Percentiles rank a stretch among this genome's conserved stretches.
Conservation (phyloP, 2,888 invertebrate genomes). For the Elmis aenea region DNA sequence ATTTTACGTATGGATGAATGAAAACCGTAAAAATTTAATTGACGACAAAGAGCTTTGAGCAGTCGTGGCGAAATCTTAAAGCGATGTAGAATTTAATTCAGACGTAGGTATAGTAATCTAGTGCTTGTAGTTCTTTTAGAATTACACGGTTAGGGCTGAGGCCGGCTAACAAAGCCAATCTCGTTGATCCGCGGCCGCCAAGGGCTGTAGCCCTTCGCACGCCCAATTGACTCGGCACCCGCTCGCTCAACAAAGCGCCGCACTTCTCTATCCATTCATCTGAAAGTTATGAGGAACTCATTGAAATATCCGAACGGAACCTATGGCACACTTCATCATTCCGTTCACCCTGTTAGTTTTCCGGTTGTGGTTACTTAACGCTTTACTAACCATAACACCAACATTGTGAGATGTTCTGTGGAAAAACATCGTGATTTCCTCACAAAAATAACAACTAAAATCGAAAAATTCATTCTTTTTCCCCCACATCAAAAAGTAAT, state of each 20-base stretch:
- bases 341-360: constrained; percentile 32
- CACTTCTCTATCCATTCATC: constrained; percentile 35
- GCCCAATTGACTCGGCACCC: constrained; percentile 42
- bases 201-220: constrained; percentile 29
- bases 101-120: too few species aligned
- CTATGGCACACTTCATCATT: constrained; percentile 39
- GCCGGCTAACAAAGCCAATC: constrained; percentile 41
- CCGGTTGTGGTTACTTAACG: constrained; percentile 29
- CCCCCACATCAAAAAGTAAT: too few species aligned
- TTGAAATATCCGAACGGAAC: constrained; percentile 45
- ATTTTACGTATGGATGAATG: too few species aligned
- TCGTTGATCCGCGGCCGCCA: constrained; percentile 35
- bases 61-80: too few species aligned
- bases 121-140: constrained; percentile 35
- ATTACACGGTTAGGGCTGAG: constrained; percentile 33
- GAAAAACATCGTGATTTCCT: too few species aligned
- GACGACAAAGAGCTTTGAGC: too few species aligned
- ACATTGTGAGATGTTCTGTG: too few species aligned
- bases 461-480: too few species aligned
- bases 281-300: constrained; percentile 47
- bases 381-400: constrained; percentile 5
- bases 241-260: constrained; percentile 37
- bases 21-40: too few species aligned
- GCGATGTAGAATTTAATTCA: too few species aligned
- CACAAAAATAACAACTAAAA: too few species aligned